Conservation (phyloP, 1,140 invertebrate genomes). For the Anoplophora glabripennis region DNA sequence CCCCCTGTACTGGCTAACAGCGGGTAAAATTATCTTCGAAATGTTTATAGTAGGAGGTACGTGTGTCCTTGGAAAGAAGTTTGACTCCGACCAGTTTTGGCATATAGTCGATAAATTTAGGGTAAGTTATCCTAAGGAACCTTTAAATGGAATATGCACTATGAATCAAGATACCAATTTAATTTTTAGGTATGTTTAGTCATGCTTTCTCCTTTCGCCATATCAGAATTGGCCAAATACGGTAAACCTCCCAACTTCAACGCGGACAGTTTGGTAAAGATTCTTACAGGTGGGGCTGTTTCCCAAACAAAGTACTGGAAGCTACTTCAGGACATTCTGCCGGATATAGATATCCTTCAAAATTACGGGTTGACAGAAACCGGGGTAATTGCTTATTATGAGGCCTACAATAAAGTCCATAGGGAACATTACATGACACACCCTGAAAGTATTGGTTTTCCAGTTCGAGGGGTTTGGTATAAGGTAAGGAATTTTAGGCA, state of each 20-base stretch:
- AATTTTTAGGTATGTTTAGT: conserved; percentile 13
- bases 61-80: too few relatives aligned
- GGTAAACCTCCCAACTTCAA: conserved; percentile 32
- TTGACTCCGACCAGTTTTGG: conserved; percentile 30
- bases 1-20: too few relatives aligned
- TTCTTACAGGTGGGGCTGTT: conserved; percentile 52
- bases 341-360: conserved; percentile 18
- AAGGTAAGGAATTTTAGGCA: conserved; percentile 22
- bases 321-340: conserved; percentile 52
- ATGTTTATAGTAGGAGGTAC: too few relatives aligned
- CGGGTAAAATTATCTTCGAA: too few relatives aligned
- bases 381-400: conserved; percentile 11
- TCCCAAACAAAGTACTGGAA: conserved; percentile 52
- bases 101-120: conserved; percentile 35
- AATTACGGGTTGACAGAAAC: conserved; percentile 35
- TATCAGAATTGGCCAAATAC: conserved; percentile 17
- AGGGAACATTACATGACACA: not conserved
- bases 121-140: conserved; percentile 14
- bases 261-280: conserved; percentile 33
- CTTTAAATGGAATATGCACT: not conserved
- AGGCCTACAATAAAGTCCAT: conserved; percentile 10
- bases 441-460: conserved; percentile 17
- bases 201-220: conserved; percentile 25
- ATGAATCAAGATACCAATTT: not conserved
- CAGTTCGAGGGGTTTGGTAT: conserved; percentile 22